Percentiles rank a stretch among this genome's conserved stretches.
These are phyloP conservation scores for Boloria selene DNA, from an alignment of 2,888 invertebrate species.

Conservation along the genomic window DNA sequence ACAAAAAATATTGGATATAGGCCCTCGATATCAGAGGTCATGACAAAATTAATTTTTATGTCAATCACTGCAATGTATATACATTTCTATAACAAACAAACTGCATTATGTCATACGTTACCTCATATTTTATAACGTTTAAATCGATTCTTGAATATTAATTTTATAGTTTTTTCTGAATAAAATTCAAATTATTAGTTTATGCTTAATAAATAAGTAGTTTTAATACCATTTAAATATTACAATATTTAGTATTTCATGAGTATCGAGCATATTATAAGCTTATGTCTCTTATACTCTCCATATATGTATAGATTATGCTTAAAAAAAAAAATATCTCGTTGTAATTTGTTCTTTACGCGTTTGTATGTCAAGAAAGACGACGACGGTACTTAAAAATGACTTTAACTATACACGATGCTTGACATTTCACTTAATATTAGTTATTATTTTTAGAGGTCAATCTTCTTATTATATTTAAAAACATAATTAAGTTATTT, in stretches of 20 bases:
- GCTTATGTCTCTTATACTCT: constrained; percentile 18
- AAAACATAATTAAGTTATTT: constrained; percentile 31
- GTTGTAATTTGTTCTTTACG: constrained; percentile 43
- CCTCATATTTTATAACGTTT: constrained; percentile 4
- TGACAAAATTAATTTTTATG: constrained; percentile 36
- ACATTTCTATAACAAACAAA: constrained; percentile 3
- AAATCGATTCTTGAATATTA: constrained; percentile 6
- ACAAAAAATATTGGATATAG: constrained; percentile 43
- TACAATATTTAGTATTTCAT: neutral
- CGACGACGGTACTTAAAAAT: constrained; percentile 48
- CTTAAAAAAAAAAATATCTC: constrained; percentile 25
- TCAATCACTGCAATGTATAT: constrained; percentile 8
- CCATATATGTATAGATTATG: constrained; percentile 28
- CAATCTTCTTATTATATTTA: constrained; percentile 38
- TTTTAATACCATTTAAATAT: constrained; percentile 1
- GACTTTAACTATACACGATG: constrained; percentile 50
- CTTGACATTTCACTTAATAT: constrained; percentile 54
- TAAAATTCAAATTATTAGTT: neutral
- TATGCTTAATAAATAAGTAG: neutral
- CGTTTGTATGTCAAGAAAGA: constrained; percentile 51
- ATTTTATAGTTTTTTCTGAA: neutral
- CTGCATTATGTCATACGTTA: constrained; percentile 9
- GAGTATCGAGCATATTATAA: constrained; percentile 4
- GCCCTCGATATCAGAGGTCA: constrained; percentile 46
- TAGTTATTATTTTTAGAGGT: constrained; percentile 42